Conservation (phyloP, 2,797 vertebrate species). For the Coregonus suidteri region DNA sequence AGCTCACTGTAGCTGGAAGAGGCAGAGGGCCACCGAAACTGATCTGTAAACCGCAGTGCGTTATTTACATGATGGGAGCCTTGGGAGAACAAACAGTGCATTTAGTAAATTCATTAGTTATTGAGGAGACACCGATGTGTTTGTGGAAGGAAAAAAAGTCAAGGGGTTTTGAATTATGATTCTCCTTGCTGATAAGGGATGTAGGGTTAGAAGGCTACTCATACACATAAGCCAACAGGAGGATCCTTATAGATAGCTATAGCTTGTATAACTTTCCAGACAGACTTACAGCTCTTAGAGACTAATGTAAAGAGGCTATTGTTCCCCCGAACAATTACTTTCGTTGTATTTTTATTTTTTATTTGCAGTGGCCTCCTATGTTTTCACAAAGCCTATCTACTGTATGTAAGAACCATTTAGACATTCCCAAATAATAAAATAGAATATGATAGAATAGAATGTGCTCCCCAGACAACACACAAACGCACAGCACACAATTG, state of each 20-base stretch:
- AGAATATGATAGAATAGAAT: too few species aligned
- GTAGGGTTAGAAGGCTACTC: too few species aligned
- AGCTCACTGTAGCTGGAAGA: slow-evolving; percentile 10
- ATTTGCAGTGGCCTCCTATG: not conserved
- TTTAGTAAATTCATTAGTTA: slow-evolving; percentile 27
- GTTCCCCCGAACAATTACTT: not conserved
- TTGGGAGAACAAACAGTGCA: slow-evolving; percentile 28
- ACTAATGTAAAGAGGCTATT: not conserved
- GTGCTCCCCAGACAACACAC: too few species aligned
- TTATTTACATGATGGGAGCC: slow-evolving; percentile 24
- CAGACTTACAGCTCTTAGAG: not conserved
- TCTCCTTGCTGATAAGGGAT: not conserved
- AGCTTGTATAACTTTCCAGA: not conserved
- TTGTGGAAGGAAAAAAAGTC: not conserved
- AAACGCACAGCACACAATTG: too few species aligned
- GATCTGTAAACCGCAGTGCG: slow-evolving; percentile 28
- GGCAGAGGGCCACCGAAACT: not conserved
- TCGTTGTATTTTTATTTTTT: not conserved
- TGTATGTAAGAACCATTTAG: too few species aligned
- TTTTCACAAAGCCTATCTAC: not conserved
- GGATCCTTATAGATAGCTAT: too few species aligned
- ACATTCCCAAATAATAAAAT: too few species aligned
- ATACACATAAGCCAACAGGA: too few species aligned
- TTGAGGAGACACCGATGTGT: not conserved
- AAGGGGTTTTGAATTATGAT: not conserved